These are phyloP conservation scores for Melolontha melolontha DNA, from an alignment of 2,888 invertebrate species.

Conservation along the genomic window DNA sequence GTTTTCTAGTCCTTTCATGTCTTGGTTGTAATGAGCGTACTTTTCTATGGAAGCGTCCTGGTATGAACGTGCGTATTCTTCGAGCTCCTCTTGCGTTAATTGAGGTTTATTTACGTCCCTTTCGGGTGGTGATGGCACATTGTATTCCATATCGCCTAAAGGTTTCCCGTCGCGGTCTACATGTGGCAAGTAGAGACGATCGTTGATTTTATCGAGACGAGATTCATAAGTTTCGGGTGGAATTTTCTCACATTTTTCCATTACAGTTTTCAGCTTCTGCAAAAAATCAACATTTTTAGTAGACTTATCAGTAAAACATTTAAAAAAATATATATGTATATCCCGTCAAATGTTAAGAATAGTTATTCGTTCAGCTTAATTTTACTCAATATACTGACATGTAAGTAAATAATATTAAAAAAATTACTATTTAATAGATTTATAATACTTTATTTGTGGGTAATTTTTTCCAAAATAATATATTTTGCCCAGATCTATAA, in stretches of 20 bases:
- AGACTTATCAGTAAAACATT: no score
- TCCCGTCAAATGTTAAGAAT: no score
- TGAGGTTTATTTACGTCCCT: constrained; percentile 67
- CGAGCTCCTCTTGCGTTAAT: constrained; percentile 76
- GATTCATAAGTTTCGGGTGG: constrained; percentile 71
- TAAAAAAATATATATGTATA: no score
- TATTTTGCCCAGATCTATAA: no score
- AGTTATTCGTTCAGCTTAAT: no score
- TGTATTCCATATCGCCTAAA: constrained; percentile 74
- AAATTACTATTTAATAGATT: no score
- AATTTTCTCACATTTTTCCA: constrained; percentile 77
- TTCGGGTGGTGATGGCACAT: constrained; percentile 78
- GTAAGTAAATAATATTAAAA: no score
- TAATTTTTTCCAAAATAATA: no score
- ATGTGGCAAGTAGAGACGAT: constrained; percentile 68
- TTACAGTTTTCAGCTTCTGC: constrained; percentile 75
- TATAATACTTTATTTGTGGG: no score
- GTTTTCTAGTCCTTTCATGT: constrained; percentile 67
- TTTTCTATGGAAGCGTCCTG: constrained; percentile 63
- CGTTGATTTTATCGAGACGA: constrained; percentile 63
- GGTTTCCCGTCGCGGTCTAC: constrained; percentile 75
- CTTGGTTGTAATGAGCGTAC: constrained; percentile 57
- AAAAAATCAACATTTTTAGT: constrained; percentile 44
- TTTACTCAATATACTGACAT: no score
- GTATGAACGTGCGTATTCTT: constrained; percentile 77